phyloP scores from a whole-genome alignment of 1,140 invertebrate genomes.

The Meteorus sp. region DNA sequence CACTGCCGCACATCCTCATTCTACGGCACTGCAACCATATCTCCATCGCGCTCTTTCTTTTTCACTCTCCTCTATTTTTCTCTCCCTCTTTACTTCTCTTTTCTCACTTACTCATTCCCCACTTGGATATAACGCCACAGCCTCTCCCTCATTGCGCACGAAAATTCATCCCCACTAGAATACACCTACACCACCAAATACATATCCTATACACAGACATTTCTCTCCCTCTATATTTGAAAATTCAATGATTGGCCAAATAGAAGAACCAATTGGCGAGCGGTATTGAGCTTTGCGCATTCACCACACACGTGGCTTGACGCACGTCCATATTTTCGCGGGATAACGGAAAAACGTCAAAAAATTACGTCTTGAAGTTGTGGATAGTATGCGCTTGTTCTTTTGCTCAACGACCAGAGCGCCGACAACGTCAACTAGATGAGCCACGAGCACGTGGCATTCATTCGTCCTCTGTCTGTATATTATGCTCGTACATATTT shows the following conservation, averaged over 20 bases:
- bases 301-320: constrained; percentile 52
- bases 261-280: constrained; percentile 36
- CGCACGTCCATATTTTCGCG: constrained; percentile 48
- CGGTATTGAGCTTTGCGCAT: constrained; percentile 39
- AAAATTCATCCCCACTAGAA: constrained; percentile 14
- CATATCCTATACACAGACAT: background rate
- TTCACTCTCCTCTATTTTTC: constrained; percentile 7
- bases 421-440: constrained; percentile 39
- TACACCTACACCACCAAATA: background rate
- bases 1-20: constrained; percentile 18
- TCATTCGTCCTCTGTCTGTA: constrained; percentile 27
- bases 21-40: constrained; percentile 12
- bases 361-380: constrained; percentile 39
- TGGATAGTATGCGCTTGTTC: constrained; percentile 1
- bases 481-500: no score
- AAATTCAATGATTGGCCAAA: constrained; percentile 34
- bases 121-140: no score
- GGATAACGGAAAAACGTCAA: constrained; percentile 49
- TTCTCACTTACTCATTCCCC: no score
- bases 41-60: constrained; percentile 32
- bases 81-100: no score
- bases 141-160: constrained; percentile 15
- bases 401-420: constrained; percentile 33
- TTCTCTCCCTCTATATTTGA: background rate
- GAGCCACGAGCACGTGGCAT: constrained; percentile 38